A percentile compares a stretch with the other conserved stretches of the same genome.
phyloP scores from a whole-genome alignment of 2,113 vertebrate genomes.

The Aldabrachelys gigantea region DNA sequence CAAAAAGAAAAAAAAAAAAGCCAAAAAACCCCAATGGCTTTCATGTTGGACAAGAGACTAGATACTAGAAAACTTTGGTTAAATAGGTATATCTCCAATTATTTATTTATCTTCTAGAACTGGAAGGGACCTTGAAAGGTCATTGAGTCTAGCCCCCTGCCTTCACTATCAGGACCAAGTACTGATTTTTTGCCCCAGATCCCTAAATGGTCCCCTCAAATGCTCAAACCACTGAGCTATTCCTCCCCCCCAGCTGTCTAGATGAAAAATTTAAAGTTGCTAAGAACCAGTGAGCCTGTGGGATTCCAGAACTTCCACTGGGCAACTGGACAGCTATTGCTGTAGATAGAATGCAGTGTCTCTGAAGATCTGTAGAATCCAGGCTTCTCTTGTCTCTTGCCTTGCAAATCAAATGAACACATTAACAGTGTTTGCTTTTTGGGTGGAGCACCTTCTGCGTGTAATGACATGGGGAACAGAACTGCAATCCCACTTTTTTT shows the following conservation, averaged over 20 bases:
- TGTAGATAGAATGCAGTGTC: rapidly evolving
- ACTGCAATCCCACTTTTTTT: rapidly evolving
- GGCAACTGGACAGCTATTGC: rapidly evolving
- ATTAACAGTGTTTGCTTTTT: not conserved
- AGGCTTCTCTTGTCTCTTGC: not conserved
- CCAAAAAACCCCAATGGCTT: not conserved
- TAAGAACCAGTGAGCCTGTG: rapidly evolving
- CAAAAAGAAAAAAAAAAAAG: not conserved
- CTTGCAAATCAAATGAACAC: not conserved
- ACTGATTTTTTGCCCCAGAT: too few species aligned
- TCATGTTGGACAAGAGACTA: not conserved
- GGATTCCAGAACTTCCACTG: not conserved
- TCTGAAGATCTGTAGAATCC: not conserved
- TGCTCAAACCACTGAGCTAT: too few species aligned
- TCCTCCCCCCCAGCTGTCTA: not conserved
- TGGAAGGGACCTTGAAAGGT: too few species aligned
- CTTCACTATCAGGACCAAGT: too few species aligned
- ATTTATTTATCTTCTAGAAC: too few species aligned
- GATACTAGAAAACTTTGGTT: rapidly evolving
- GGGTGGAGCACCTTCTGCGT: not conserved
- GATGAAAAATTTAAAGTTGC: not conserved
- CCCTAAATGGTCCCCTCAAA: too few species aligned
- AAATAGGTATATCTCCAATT: too few species aligned
- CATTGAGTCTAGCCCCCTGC: too few species aligned
- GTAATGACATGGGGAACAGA: not conserved